These are phyloP conservation scores for Zaprionus capensis DNA, from an alignment of 1,140 invertebrate species.

Conservation along the genomic window DNA sequence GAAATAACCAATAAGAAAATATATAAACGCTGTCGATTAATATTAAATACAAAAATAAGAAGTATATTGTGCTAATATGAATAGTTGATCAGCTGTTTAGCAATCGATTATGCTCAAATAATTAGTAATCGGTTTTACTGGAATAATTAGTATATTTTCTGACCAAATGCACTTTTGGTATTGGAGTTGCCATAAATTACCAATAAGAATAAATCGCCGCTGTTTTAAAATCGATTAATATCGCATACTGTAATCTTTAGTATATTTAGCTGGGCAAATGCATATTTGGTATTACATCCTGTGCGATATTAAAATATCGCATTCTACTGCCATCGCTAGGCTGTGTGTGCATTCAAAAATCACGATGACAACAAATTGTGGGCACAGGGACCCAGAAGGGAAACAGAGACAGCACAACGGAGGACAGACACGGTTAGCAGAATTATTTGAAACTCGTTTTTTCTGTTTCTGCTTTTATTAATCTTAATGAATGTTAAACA, in stretches of 20 bases:
- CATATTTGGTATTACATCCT: neutral
- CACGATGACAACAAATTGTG: conserved; percentile 50
- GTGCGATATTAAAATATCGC: neutral
- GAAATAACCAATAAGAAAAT: too few species aligned
- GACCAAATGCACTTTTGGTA: too few species aligned
- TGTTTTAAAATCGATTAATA: neutral
- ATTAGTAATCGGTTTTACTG: too few species aligned
- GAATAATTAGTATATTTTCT: too few species aligned
- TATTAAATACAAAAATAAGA: too few species aligned
- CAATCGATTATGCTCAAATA: neutral
- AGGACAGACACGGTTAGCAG: conserved; percentile 6
- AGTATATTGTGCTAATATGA: too few species aligned
- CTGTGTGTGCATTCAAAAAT: conserved; percentile 41
- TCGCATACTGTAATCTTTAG: neutral
- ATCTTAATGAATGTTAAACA: conserved; percentile 83
- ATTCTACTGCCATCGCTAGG: neutral
- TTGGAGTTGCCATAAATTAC: neutral
- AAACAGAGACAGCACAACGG: neutral
- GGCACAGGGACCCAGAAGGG: conserved; percentile 7
- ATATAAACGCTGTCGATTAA: too few species aligned
- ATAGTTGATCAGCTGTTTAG: too few species aligned
- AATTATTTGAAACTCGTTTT: conserved; percentile 74
- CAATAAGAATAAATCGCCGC: neutral
- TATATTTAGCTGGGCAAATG: neutral
- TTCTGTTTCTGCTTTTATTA: conserved; percentile 63